Conservation (phyloP, 2,797 vertebrate genomes). For the Neosilurus mollespiculum region DNA sequence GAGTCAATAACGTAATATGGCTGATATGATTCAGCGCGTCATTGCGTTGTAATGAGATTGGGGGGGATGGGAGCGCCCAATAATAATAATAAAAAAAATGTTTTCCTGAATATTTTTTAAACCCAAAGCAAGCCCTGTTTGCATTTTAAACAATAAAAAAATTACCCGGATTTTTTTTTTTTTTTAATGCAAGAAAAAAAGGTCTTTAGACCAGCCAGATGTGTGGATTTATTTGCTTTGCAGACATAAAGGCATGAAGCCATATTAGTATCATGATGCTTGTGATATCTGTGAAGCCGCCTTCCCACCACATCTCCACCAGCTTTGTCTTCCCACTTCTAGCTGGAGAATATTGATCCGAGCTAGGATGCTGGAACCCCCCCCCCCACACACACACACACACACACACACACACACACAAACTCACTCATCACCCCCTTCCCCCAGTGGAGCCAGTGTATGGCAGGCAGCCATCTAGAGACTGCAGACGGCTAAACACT, state of each 20-base stretch:
- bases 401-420: not conserved
- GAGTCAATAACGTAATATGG: slow-evolving; percentile 42
- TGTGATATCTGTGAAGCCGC: not conserved
- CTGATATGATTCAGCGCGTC: slow-evolving; percentile 38
- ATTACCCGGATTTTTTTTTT: not conserved
- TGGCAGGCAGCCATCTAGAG: slow-evolving; percentile 51
- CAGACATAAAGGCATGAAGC: slow-evolving; percentile 58
- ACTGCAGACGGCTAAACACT: slow-evolving; percentile 33
- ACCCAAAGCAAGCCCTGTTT: not conserved
- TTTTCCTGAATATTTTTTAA: not conserved
- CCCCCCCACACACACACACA: too few relatives aligned
- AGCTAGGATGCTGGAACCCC: slow-evolving; percentile 10
- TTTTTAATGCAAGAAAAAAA: not conserved
- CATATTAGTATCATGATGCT: slow-evolving; percentile 43
- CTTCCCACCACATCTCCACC: not conserved
- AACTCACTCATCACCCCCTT: not conserved
- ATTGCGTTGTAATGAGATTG: slow-evolving; percentile 34
- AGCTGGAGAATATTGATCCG: slow-evolving; percentile 47
- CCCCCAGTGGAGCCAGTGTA: slow-evolving; percentile 26
- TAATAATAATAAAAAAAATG: not conserved
- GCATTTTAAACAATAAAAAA: not conserved
- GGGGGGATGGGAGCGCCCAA: slow-evolving; percentile 48
- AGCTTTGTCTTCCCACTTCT: slow-evolving; percentile 36
- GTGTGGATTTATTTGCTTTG: slow-evolving; percentile 31
- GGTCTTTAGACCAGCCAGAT: slow-evolving; percentile 28